Evolutionary conservation across 2,888 invertebrate genomes (phyloP).

Genomic region (Lymantria dispar): DNA sequence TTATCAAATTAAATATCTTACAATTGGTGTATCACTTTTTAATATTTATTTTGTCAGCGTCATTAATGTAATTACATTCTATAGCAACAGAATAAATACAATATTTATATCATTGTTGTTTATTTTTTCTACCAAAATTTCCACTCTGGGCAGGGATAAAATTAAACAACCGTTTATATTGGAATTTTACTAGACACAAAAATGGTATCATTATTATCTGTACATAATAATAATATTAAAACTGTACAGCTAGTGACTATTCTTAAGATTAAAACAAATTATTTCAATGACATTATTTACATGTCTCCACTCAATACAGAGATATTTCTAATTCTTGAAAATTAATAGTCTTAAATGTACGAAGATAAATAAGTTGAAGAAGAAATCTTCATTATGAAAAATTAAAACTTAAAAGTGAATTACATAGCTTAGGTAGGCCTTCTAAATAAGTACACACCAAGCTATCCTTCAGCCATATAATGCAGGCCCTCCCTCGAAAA

Average conservation of each 20-base stretch:
- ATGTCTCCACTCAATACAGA: slow-evolving; percentile 1
- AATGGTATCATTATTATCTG: slow-evolving; percentile 23
- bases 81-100: slow-evolving; percentile 68
- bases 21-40: slow-evolving; percentile 51
- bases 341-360: no score
- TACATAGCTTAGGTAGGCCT: no score
- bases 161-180: slow-evolving; percentile 27
- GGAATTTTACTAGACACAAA: slow-evolving; percentile 37
- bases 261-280: slow-evolving; percentile 29
- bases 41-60: slow-evolving; percentile 58
- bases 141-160: slow-evolving; percentile 8
- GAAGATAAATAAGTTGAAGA: no score
- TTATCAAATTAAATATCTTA: slow-evolving; percentile 29
- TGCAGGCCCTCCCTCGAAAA: no score
- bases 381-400: no score
- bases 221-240: slow-evolving; percentile 32
- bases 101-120: slow-evolving; percentile 61
- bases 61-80: slow-evolving; percentile 65
- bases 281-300: slow-evolving; percentile 28
- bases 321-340: no score
- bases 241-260: slow-evolving; percentile 32
- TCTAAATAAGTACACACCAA: no score
- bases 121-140: slow-evolving; percentile 29
- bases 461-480: no score
- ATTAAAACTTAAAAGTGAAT: no score